A percentile compares a stretch with the other conserved stretches of the same genome.
Evolutionary conservation across 2,888 invertebrate genomes (phyloP).

Genomic region (Drosophila prolongata): DNA sequence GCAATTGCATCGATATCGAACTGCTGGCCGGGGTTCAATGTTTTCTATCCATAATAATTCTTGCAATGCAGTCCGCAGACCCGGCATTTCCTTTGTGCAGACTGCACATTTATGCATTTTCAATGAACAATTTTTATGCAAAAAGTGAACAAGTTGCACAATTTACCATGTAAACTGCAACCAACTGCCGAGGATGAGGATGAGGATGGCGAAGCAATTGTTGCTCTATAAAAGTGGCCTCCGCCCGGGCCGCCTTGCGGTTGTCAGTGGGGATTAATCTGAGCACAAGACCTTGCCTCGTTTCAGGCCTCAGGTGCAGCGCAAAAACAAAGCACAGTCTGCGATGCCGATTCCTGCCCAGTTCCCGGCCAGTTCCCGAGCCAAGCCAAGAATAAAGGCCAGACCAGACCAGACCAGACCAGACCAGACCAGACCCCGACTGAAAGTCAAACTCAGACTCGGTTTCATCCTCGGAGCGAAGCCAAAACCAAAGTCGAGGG

Average conservation of each 20-base stretch:
- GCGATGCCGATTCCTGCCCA: conserved; percentile 9
- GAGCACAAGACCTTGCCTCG: conserved; percentile 68
- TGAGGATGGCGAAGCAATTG: conserved; percentile 55
- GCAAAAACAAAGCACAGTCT: conserved; percentile 8
- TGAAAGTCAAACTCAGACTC: conserved; percentile 18
- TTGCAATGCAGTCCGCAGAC: conserved; percentile 43
- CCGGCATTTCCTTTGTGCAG: conserved; percentile 70
- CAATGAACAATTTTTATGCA: conserved; percentile 80
- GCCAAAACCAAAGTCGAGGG: conserved; percentile 8
- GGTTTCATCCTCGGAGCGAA: conserved; percentile 26
- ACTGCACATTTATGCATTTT: conserved; percentile 80
- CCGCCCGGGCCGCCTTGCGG: conserved; percentile 44
- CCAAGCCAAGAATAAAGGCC: conserved; percentile 5
- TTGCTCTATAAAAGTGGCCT: conserved; percentile 76
- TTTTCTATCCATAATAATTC: conserved; percentile 74
- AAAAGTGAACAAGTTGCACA: conserved; percentile 80
- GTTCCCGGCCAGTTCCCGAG: not conserved
- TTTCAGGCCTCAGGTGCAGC: conserved; percentile 52
- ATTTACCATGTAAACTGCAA: conserved; percentile 76
- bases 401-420: not conserved
- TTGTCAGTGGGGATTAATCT: conserved; percentile 75
- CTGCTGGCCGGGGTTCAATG: conserved; percentile 63
- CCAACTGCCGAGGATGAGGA: conserved; percentile 16
- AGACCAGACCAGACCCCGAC: not conserved
- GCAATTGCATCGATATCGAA: conserved; percentile 77